Evolutionary conservation across 2,888 invertebrate genomes (phyloP).

Genomic region (Arrhopalites spinosus): DNA sequence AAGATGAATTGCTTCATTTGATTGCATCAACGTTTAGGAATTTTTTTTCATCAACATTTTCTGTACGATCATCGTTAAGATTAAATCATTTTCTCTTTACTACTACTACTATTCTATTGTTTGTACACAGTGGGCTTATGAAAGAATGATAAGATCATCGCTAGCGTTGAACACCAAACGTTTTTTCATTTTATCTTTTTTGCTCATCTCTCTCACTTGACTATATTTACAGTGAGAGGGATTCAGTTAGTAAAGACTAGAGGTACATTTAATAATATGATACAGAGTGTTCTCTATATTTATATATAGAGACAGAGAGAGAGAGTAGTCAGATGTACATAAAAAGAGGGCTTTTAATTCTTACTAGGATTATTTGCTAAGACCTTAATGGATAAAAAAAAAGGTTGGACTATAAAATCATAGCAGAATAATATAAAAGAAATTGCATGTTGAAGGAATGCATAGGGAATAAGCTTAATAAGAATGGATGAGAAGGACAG

Average conservation of each 20-base stretch:
- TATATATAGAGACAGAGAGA: too few relatives aligned
- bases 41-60: not conserved
- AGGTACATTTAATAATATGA: too few relatives aligned
- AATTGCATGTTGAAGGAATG: not conserved
- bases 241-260: too few relatives aligned
- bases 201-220: not conserved
- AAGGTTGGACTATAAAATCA: not conserved
- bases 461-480: not conserved
- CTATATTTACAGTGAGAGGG: too few relatives aligned
- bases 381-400: not conserved
- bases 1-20: slow-evolving; percentile 10
- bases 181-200: slow-evolving; percentile 17
- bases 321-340: too few relatives aligned
- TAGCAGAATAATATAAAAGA: too few relatives aligned
- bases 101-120: slow-evolving; percentile 7
- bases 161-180: slow-evolving; percentile 7
- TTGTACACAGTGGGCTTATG: slow-evolving; percentile 10
- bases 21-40: slow-evolving; percentile 5
- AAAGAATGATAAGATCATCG: slow-evolving; percentile 11
- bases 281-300: too few relatives aligned
- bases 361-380: slow-evolving; percentile 4
- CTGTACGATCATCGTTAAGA: slow-evolving; percentile 21
- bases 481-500: not conserved
- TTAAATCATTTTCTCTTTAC: slow-evolving; percentile 17
- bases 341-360: not conserved